Evolutionary conservation across 2,113 vertebrate species (phyloP).

Genomic region (Elephas maximus): DNA sequence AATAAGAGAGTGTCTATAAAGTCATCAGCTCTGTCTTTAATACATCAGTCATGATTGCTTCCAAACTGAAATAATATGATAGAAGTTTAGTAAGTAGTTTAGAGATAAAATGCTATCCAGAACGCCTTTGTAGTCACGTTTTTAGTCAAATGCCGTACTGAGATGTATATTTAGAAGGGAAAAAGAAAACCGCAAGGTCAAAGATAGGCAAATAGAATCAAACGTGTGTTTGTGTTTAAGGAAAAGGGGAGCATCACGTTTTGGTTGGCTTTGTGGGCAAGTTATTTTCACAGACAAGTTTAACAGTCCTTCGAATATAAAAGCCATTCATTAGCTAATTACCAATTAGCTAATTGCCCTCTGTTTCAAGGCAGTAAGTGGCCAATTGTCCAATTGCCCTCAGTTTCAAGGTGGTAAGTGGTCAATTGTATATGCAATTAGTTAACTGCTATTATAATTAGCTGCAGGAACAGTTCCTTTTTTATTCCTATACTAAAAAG

Average conservation of each 20-base stretch:
- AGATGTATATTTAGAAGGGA: not conserved
- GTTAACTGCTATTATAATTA: slow-evolving; percentile 77
- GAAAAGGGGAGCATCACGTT: not conserved
- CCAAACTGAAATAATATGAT: not conserved
- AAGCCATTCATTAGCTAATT: slow-evolving; percentile 80
- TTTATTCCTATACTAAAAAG: slow-evolving; percentile 1
- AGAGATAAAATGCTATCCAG: not conserved
- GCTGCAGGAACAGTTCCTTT: slow-evolving; percentile 50
- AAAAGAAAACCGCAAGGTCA: not conserved
- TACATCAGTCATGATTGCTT: slow-evolving; percentile 21
- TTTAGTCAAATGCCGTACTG: not conserved
- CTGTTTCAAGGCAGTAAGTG: slow-evolving; percentile 75
- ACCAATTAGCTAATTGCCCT: slow-evolving; percentile 73
- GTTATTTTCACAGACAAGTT: slow-evolving; percentile 65
- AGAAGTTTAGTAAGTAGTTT: not conserved
- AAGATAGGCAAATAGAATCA: not conserved
- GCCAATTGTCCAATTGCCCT: slow-evolving; percentile 70
- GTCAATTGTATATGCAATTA: slow-evolving; percentile 78
- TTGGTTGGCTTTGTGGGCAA: not conserved
- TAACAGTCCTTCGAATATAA: slow-evolving; percentile 70
- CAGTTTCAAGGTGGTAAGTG: slow-evolving; percentile 74
- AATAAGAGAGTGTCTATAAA: slow-evolving; percentile 15
- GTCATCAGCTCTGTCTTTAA: not conserved
- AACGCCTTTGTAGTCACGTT: slow-evolving; percentile 1
- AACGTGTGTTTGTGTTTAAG: not conserved